Evolutionary conservation across 2,888 invertebrate genomes (phyloP).

Genomic region (Cantharis rustica): DNA sequence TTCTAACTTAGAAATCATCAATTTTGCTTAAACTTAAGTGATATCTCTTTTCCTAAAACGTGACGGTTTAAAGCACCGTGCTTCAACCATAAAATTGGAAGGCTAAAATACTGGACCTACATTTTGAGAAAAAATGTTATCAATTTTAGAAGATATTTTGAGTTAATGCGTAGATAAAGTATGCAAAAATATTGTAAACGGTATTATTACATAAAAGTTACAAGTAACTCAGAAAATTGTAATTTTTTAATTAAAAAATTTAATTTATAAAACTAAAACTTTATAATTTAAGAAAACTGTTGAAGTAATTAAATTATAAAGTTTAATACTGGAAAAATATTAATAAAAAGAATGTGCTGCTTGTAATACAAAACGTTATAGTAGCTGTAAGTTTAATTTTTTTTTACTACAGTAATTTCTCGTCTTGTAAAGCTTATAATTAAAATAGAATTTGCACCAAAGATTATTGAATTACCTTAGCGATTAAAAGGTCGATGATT

Average conservation of each 20-base stretch:
- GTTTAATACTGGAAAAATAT: not conserved
- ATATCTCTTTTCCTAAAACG: not conserved
- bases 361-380: not conserved
- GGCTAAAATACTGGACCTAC: not conserved
- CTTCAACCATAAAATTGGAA: not conserved
- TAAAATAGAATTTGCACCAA: not conserved
- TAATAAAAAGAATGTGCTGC: not conserved
- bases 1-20: not conserved
- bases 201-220: not conserved
- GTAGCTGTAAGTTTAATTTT: not conserved
- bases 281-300: not conserved
- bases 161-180: not conserved
- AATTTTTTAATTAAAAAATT: not conserved
- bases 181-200: not conserved
- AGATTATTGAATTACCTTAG: not conserved
- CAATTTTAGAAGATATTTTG: not conserved
- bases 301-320: not conserved
- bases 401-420: not conserved
- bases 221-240: not conserved
- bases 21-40: not conserved
- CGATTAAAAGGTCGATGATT: not conserved
- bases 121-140: not conserved
- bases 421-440: not conserved
- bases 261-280: not conserved
- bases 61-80: not conserved